Base-by-base conservation (phyloP, 2,888 invertebrate genomes). In the Petrolisthes manimaculis region DNA sequence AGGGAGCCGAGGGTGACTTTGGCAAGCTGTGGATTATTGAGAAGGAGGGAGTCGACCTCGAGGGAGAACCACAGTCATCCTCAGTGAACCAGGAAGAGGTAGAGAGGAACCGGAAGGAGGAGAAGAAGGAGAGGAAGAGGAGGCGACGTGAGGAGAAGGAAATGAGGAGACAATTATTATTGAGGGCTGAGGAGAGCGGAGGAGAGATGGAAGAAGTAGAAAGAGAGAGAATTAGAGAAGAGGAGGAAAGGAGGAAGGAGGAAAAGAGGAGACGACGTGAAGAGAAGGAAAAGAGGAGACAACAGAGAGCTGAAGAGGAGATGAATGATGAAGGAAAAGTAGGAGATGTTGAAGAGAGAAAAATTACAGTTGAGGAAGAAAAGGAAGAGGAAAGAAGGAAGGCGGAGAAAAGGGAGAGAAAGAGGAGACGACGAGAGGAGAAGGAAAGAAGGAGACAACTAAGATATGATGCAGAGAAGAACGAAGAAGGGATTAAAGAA, bases 1-100 rank as follows among this genome's bases (percentile, higher is more conserved):
- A 78, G 5, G 84, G 84, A 2, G 84, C 84, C 21, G 83, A 83
- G 83, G 21, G 14, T n/a, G 78, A 84, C 51, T 14, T 51, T 37
- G 78, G 84, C 37, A 83, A 14, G 53, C 51, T 78, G 37, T 78
- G 78, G 84, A 56, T 78, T 6, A 24, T 84, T n/a, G 84, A 84
- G 53, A 37, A n/a, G n/a, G 2, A 5, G 6, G 24, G 3, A 21
- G 14, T 14, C 5, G 77, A 77, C 53, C 3, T 12, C 37, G 53
- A 61, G 61, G 61, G 6, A 6, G 61, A 61, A 61, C 14, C 61
- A 61, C 6, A 61, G 6, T 14, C 61, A 14, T 61, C 61, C 61
- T 61, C 61, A 51, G 74, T 55, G 24, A 71, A 6, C n/a, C 21
- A 83, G 24, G 83, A 71, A 21, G 74, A 83, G 56, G 51, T 1